phyloP scores from a whole-genome alignment of 2,797 vertebrate species.

The Karalla daura region DNA sequence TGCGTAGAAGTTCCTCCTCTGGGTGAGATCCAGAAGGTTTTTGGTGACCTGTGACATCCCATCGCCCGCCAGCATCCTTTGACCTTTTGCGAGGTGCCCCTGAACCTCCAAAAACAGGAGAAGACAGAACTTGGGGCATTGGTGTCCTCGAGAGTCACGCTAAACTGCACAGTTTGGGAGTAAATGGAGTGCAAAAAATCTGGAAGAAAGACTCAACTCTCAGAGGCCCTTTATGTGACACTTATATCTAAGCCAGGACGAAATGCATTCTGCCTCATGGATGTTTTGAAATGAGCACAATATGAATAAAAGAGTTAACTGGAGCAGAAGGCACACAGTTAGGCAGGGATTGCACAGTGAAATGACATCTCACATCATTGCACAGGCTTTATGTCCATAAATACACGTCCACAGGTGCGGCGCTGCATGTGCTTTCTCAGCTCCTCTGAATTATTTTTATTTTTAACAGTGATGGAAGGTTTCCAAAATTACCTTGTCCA shows the following conservation, averaged over 20 bases:
- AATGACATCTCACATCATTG: slow-evolving; percentile 75
- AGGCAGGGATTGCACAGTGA: slow-evolving; percentile 63
- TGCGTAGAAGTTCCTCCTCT: slow-evolving; percentile 97
- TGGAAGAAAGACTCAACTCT: slow-evolving; percentile 64
- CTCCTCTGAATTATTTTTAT: slow-evolving; percentile 62
- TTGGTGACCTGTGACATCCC: slow-evolving; percentile 99
- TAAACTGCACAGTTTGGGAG: slow-evolving; percentile 59
- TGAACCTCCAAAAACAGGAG: slow-evolving; percentile 91
- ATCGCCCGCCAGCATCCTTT: slow-evolving; percentile 93
- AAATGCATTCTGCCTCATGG: slow-evolving; percentile 66
- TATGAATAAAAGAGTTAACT: slow-evolving; percentile 77
- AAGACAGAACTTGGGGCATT: slow-evolving; percentile 78
- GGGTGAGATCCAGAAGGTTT: slow-evolving; percentile 95
- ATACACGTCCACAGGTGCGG: slow-evolving; percentile 70
- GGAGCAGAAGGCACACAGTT: slow-evolving; percentile 77
- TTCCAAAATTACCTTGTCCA: slow-evolving; percentile 29
- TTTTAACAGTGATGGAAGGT: slow-evolving; percentile 48
- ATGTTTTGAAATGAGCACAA: slow-evolving; percentile 76
- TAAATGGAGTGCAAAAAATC: slow-evolving; percentile 71
- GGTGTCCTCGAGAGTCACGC: slow-evolving; percentile 50
- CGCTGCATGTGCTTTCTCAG: slow-evolving; percentile 55
- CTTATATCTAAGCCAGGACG: slow-evolving; percentile 66
- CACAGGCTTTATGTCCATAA: slow-evolving; percentile 67
- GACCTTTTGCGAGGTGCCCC: slow-evolving; percentile 97
- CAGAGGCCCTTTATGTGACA: slow-evolving; percentile 69